Conservation (phyloP, 2,888 invertebrate genomes). For the Apomyelois bistriatella region DNA sequence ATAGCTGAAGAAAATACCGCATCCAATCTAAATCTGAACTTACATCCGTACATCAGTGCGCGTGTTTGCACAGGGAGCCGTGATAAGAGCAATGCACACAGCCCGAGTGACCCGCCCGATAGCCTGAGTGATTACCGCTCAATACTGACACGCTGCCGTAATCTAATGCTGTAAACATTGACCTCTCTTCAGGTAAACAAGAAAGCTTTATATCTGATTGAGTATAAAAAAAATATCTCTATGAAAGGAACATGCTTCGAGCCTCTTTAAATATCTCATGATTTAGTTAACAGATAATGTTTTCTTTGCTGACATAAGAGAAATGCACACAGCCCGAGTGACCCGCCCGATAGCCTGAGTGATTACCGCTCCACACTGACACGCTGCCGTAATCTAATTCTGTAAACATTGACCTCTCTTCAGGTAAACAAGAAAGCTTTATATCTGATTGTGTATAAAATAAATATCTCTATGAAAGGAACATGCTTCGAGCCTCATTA, state of each 20-base stretch:
- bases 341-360: slow-evolving; percentile 61
- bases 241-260: no score
- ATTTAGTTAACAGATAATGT: no score
- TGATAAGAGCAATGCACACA: slow-evolving; percentile 75
- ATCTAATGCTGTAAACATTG: slow-evolving; percentile 4
- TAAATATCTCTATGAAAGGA: no score
- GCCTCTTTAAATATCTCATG: no score
- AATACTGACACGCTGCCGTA: slow-evolving; percentile 8
- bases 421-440: not conserved
- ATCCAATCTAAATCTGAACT: not conserved
- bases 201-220: not conserved
- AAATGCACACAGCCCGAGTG: slow-evolving; percentile 63
- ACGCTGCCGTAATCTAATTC: slow-evolving; percentile 7
- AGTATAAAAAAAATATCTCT: no score
- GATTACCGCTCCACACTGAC: slow-evolving; percentile 43
- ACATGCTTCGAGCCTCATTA: no score
- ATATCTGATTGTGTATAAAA: no score
- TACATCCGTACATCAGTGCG: slow-evolving; percentile 16
- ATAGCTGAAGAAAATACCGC: no score
- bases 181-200: not conserved
- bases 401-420: not conserved
- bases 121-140: slow-evolving; percentile 61
- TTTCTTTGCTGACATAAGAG: slow-evolving; percentile 36
- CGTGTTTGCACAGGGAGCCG: slow-evolving; percentile 55
- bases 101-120: slow-evolving; percentile 55